phyloP scores from a whole-genome alignment of 2,797 vertebrate species.

The Toxotes lorentzi region DNA sequence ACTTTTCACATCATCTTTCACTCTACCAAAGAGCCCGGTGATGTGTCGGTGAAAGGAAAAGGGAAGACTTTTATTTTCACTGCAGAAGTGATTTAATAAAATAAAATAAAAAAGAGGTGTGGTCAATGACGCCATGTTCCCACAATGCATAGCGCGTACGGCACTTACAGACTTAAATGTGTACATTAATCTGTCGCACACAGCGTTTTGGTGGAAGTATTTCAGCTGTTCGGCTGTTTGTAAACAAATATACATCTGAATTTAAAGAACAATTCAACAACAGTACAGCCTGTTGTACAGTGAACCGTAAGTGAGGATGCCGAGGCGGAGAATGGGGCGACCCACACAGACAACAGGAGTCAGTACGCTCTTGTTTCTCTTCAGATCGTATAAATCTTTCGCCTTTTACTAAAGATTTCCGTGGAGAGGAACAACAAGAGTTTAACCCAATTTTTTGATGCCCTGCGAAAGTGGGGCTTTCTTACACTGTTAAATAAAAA shows the following conservation, averaged over 20 bases:
- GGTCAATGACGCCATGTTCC: neutral
- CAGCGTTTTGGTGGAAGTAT: fast-evolving
- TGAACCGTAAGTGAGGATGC: neutral
- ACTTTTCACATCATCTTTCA: neutral
- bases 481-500: no score
- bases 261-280: neutral
- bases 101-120: neutral
- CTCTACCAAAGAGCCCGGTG: fast-evolving
- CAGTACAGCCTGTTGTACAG: fast-evolving
- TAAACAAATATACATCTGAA: fast-evolving
- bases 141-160: slow-evolving; percentile 32
- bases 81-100: no score
- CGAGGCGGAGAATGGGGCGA: fast-evolving
- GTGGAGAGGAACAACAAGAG: slow-evolving; percentile 62
- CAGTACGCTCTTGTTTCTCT: slow-evolving; percentile 63
- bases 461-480: slow-evolving; percentile 9
- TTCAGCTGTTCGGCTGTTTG: no score
- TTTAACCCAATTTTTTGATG: slow-evolving; percentile 51
- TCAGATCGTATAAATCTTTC: slow-evolving; percentile 71
- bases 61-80: fast-evolving
- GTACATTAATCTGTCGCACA: neutral
- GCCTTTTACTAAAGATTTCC: slow-evolving; percentile 76
- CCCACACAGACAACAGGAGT: fast-evolving
- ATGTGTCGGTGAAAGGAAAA: no score
- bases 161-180: fast-evolving